These are phyloP conservation scores for Eupithecia abbreviata DNA, from an alignment of 2,888 invertebrate species.

Conservation along the genomic window DNA sequence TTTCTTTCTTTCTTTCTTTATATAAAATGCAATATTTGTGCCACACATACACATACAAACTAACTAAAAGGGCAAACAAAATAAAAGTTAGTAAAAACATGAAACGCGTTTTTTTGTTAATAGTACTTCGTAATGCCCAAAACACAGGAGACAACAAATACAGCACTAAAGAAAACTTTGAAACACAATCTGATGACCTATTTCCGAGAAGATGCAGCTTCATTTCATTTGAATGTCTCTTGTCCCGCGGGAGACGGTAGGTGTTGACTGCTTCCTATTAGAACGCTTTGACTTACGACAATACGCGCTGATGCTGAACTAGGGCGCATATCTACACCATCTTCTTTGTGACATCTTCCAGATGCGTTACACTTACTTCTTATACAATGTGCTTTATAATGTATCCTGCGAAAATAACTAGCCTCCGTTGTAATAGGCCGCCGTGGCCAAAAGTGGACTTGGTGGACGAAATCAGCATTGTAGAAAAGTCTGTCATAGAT, in stretches of 20 bases:
- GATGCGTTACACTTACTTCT: background rate
- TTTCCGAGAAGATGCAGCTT: constrained; percentile 9
- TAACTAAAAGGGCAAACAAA: too few relatives aligned
- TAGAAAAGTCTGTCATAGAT: too few relatives aligned
- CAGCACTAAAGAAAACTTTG: constrained; percentile 27
- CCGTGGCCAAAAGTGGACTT: background rate
- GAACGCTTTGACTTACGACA: constrained; percentile 38
- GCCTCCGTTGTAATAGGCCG: background rate
- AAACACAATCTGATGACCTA: constrained; percentile 36
- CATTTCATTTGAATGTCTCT: constrained; percentile 15
- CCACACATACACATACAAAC: too few relatives aligned
- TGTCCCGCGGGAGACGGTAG: constrained; percentile 1
- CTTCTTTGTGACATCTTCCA: background rate
- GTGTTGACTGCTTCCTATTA: constrained; percentile 6
- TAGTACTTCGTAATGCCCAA: background rate
- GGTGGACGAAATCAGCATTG: background rate
- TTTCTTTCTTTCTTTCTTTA: too few relatives aligned
- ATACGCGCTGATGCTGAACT: constrained; percentile 38
- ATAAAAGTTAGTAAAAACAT: too few relatives aligned
- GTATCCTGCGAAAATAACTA: too few relatives aligned
- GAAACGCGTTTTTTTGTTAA: too few relatives aligned
- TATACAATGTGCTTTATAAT: background rate
- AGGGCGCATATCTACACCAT: background rate
- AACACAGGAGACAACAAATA: background rate
- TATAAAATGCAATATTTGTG: too few relatives aligned